Evolutionary conservation across 1,140 invertebrate genomes (phyloP), one percentile per base, ranked within the genome.

Genomic region (Apis florea): DNA sequence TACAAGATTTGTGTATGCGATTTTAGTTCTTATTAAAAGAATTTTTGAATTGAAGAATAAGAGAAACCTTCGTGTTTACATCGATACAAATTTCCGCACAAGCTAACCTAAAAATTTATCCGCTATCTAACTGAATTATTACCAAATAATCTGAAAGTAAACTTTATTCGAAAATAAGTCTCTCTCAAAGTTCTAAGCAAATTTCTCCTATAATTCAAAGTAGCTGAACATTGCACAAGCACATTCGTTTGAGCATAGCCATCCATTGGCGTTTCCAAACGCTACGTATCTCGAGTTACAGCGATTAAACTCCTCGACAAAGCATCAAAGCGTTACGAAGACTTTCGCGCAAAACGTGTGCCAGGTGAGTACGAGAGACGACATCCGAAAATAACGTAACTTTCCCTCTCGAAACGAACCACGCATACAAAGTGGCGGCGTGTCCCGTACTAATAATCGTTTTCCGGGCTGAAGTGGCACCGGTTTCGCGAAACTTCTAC

Each of bases 351-450:
- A n/a, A 51, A 70, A 59, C 51, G 54, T 24, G 13, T n/a, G 53
- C 68, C 76, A 79, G 76, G 67, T 71, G 76, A 79, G 24, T 71
- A 24, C 58, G 56, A 51, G 68, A 53, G 24, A 19, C 49, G n/a
- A 4, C 53, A 56, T 61, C 49, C 77, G 58, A 79, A 79, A 79
- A 79, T 79, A 79, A 79, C 68, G 49, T 61, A 72, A 79, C 77
- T 79, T 79, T 79, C 77, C 68, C 77, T 79, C 26, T 71, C 77
- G 68, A 31, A 40, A 72, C 77, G 58, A 26, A 26, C 77, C 17
- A 63, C 63, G 77, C 77, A 79, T 79, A 72, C 77, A 79, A 79
- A 79, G 49, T 40, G 68, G n/a, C 77, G 56, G n/a, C 4, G 47
- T 61, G 56, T 58, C 61, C 26, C 68, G 54, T 40, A 19, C 56